phyloP scores from a whole-genome alignment of 2,113 vertebrate species.

The Hyla sarda region DNA sequence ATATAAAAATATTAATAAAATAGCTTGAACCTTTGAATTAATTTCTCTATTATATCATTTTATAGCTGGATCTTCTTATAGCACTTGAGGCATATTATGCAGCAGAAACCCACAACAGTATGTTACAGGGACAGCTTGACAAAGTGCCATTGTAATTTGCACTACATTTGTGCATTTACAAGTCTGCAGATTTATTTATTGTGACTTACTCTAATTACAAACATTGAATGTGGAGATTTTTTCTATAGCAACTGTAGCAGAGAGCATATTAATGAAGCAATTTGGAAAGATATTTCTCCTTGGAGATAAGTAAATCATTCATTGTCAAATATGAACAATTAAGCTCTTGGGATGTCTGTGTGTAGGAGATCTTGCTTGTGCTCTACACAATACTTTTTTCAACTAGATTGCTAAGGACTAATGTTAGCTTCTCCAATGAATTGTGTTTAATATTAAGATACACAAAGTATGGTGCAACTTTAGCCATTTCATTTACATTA shows the following conservation, averaged over 20 bases:
- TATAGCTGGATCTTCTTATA: not conserved
- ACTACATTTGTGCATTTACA: constrained; percentile 32
- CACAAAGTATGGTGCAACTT: not conserved
- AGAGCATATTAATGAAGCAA: constrained; percentile 48
- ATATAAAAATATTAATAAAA: no score
- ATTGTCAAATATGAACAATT: constrained; percentile 51
- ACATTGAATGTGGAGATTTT: constrained; percentile 29
- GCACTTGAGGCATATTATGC: not conserved
- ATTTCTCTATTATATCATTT: constrained; percentile 2
- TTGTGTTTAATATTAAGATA: not conserved
- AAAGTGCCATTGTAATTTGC: constrained; percentile 37
- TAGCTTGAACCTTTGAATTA: not conserved
- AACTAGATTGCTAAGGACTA: not conserved
- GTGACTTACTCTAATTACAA: constrained; percentile 47
- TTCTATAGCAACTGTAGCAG: constrained; percentile 38
- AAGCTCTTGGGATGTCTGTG: constrained; percentile 13
- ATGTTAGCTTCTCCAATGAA: not conserved
- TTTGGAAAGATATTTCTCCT: constrained; percentile 40
- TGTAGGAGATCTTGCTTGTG: constrained; percentile 22
- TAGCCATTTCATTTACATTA: no score
- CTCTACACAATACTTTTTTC: constrained; percentile 9
- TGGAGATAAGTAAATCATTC: constrained; percentile 46
- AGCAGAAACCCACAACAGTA: not conserved
- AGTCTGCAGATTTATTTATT: constrained; percentile 37
- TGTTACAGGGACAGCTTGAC: constrained; percentile 24